Evolutionary conservation across 2,888 invertebrate species (phyloP).

Genomic region (Caenorhabditis panamensis): DNA sequence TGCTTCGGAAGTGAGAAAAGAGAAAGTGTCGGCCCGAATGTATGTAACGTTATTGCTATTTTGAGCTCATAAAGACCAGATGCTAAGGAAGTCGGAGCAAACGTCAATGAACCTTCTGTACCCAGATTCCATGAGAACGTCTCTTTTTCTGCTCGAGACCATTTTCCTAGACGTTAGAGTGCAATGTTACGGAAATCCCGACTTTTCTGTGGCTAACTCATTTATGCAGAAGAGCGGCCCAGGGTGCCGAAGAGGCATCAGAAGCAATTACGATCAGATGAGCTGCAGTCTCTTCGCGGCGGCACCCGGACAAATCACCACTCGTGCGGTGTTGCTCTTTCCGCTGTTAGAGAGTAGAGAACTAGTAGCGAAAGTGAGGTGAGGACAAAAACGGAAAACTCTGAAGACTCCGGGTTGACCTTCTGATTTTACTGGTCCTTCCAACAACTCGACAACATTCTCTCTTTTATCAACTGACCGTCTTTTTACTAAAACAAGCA

Average conservation of each 20-base stretch:
- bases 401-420: slow-evolving; percentile 18
- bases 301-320: slow-evolving; percentile 40
- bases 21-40: slow-evolving; percentile 14
- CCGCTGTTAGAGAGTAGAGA: slow-evolving; percentile 31
- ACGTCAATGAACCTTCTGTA: neutral
- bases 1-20: slow-evolving; percentile 26
- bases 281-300: slow-evolving; percentile 30
- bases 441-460: neutral
- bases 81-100: slow-evolving; percentile 4
- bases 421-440: slow-evolving; percentile 20
- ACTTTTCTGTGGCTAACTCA: slow-evolving; percentile 14
- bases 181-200: slow-evolving; percentile 2
- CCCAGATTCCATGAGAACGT: neutral
- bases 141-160: neutral
- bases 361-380: slow-evolving; percentile 16
- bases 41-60: slow-evolving; percentile 13
- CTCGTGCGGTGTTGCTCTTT: slow-evolving; percentile 51
- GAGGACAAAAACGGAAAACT: neutral
- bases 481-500: no score
- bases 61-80: slow-evolving; percentile 14
- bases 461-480: no score
- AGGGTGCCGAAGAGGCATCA: slow-evolving; percentile 39
- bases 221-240: slow-evolving; percentile 29
- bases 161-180: neutral
- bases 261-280: slow-evolving; percentile 66